A percentile compares a stretch with the other conserved stretches of the same genome.
Conservation (phyloP, 2,797 vertebrate species). For the Cossypha niveicapilla region DNA sequence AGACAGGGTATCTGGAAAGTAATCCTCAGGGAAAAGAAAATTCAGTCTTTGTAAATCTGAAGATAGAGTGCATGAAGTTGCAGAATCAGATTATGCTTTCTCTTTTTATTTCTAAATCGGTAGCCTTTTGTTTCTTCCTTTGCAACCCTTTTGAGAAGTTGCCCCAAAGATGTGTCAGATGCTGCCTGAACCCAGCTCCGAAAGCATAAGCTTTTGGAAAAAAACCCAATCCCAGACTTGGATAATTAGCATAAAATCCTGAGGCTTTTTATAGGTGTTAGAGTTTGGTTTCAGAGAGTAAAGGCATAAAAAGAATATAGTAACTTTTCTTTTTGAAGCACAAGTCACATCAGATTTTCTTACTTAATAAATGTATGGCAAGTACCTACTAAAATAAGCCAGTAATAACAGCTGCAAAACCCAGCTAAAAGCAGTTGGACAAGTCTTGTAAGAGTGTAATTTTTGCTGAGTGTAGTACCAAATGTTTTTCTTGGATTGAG, state of each 20-base stretch:
- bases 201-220: neutral
- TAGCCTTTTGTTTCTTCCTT: conserved; percentile 47
- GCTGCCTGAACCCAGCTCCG: neutral
- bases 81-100: conserved; percentile 79
- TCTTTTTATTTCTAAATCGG: conserved; percentile 70
- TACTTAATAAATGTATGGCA: neutral
- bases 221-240: neutral
- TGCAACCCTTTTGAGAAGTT: conserved; percentile 9
- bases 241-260: neutral
- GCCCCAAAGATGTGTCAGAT: conserved; percentile 20
- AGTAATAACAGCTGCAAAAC: conserved; percentile 1
- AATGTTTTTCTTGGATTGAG: neutral
- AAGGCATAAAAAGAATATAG: neutral
- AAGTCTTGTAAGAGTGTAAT: neutral
- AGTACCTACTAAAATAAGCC: conserved; percentile 10
- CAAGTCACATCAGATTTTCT: neutral
- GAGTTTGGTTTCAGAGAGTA: neutral
- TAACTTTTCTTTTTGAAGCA: neutral
- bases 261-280: neutral
- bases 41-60: conserved; percentile 68
- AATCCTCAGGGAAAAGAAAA: conserved; percentile 68
- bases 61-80: conserved; percentile 76
- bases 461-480: neutral
- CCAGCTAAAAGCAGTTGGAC: neutral
- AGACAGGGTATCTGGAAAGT: conserved; percentile 60